These are phyloP conservation scores for Etheostoma nigrum DNA, from an alignment of 2,797 vertebrate species.

Conservation along the genomic window DNA sequence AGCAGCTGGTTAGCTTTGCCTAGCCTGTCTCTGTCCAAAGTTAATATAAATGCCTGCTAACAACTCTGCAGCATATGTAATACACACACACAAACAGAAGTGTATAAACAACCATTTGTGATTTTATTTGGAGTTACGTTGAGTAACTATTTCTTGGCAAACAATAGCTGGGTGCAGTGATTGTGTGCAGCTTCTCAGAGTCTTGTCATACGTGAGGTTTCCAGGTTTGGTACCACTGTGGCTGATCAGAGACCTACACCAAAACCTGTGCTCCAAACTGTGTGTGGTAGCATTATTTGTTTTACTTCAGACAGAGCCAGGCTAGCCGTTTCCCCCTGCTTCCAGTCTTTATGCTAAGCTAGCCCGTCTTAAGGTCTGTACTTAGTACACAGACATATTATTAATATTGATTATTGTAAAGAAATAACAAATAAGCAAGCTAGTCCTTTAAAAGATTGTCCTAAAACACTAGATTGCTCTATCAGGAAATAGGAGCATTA, in stretches of 20 bases:
- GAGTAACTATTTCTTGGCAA: too few species aligned
- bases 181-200: too few species aligned
- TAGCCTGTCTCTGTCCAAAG: neutral
- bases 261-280: too few species aligned
- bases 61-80: neutral
- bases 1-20: neutral
- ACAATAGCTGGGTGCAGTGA: too few species aligned
- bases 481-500: constrained; percentile 21
- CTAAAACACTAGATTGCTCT: neutral
- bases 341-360: neutral
- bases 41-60: neutral
- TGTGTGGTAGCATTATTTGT: too few species aligned
- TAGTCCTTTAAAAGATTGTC: neutral
- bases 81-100: neutral
- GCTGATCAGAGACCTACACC: too few species aligned
- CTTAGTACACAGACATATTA: neutral
- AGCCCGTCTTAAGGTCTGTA: neutral
- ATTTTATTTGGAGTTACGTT: neutral
- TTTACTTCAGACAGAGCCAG: too few species aligned
- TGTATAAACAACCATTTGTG: neutral
- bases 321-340: neutral
- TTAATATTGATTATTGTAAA: neutral
- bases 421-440: neutral
- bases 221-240: too few species aligned
- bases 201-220: too few species aligned